Evolutionary conservation across 2,113 vertebrate genomes (phyloP).

Genomic region (Halichoerus grypus): DNA sequence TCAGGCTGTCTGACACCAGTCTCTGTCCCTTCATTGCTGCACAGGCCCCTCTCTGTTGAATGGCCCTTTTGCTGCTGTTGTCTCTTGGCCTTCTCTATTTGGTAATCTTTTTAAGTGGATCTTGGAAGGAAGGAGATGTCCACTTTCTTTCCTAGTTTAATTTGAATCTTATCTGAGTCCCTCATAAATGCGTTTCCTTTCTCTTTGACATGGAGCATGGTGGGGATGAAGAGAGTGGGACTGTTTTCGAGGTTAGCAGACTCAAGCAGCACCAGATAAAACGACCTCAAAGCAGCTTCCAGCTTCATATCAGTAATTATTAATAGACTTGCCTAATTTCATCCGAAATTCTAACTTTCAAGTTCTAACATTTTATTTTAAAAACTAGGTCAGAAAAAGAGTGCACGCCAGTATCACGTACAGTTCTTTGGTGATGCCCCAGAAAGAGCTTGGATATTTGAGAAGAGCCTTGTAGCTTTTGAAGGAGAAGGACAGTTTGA

Average conservation of each 20-base stretch:
- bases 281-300: background rate
- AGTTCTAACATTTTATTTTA: slow-evolving; percentile 60
- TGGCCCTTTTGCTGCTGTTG: background rate
- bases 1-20: background rate
- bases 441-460: slow-evolving; percentile 97
- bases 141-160: background rate
- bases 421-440: slow-evolving; percentile 98
- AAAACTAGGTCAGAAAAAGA: slow-evolving; percentile 89
- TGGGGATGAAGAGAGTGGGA: background rate
- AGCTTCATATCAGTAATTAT: background rate
- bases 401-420: slow-evolving; percentile 94
- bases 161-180: background rate
- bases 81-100: background rate
- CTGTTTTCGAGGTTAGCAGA: background rate
- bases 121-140: background rate
- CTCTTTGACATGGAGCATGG: background rate
- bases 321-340: background rate
- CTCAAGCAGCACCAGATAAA: background rate
- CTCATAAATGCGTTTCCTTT: background rate
- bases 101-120: background rate
- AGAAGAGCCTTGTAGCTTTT: slow-evolving; percentile 96
- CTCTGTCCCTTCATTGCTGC: background rate
- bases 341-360: background rate
- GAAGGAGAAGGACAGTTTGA: slow-evolving; percentile 95
- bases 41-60: no score